A percentile compares a stretch with the other conserved stretches of the same genome.
phyloP scores from a whole-genome alignment of 92 coral and sea anemone genomes.

The Epizoanthus fatuus region DNA sequence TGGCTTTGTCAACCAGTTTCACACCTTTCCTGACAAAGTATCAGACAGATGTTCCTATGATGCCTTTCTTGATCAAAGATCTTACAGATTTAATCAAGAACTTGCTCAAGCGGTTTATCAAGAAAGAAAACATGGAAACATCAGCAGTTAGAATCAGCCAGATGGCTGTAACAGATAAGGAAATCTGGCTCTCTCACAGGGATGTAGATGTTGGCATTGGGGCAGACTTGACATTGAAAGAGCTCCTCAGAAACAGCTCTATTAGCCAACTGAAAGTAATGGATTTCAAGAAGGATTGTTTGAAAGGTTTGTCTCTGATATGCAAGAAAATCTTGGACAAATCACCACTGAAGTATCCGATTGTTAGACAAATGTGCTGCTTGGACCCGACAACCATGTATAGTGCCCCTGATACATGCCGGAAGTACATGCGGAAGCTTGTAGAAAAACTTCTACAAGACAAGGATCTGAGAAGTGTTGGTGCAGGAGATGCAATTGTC shows the following conservation, averaged over 20 bases:
- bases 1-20: slow-evolving; percentile 30
- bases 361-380: slow-evolving; percentile 36
- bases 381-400: slow-evolving; percentile 30
- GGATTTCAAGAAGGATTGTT: slow-evolving; percentile 7
- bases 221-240: slow-evolving; percentile 24
- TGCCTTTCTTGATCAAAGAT: slow-evolving; percentile 48
- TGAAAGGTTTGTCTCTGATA: neutral
- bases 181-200: slow-evolving; percentile 16
- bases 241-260: slow-evolving; percentile 5
- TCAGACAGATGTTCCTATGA: slow-evolving; percentile 49
- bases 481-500: slow-evolving; percentile 20
- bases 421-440: neutral
- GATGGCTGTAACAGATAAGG: slow-evolving; percentile 32
- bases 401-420: slow-evolving; percentile 2
- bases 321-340: slow-evolving; percentile 18
- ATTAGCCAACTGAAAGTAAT: slow-evolving; percentile 21
- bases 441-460: slow-evolving; percentile 2
- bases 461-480: slow-evolving; percentile 33
- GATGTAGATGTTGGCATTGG: slow-evolving; percentile 32
- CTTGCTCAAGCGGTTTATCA: slow-evolving; percentile 33
- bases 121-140: slow-evolving; percentile 32
- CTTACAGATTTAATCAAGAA: slow-evolving; percentile 21
- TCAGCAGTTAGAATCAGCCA: slow-evolving; percentile 36
- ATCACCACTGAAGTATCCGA: slow-evolving; percentile 34
- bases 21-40: slow-evolving; percentile 43